These are phyloP conservation scores for Apis mellifera DNA, from an alignment of 1,140 invertebrate species.

Conservation along the genomic window Amel_HAv3.1 CM009944.2:10173501-10174000, in stretches of 20 bases:
- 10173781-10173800: background rate
- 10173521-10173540: background rate
- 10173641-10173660: background rate
- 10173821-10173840: no score
- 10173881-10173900: background rate
- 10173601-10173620: background rate
- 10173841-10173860: no score
- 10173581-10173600: background rate
- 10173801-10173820: background rate
- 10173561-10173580: conserved; percentile 18
- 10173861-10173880: no score
- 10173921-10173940: background rate
- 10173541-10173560: background rate
- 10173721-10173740: background rate
- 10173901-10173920: background rate
- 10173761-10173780: conserved; percentile 26
- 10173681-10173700: background rate
- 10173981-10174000: background rate
- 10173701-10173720: background rate
- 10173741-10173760: conserved; percentile 12
- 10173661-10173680: no score
- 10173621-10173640: background rate
- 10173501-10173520: background rate
- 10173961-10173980: background rate
- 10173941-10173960: no score